Evolutionary conservation across 1,140 invertebrate genomes (phyloP), one percentile per base, ranked within the genome.

Genomic region (Thalassaphorura encarpata): DNA sequence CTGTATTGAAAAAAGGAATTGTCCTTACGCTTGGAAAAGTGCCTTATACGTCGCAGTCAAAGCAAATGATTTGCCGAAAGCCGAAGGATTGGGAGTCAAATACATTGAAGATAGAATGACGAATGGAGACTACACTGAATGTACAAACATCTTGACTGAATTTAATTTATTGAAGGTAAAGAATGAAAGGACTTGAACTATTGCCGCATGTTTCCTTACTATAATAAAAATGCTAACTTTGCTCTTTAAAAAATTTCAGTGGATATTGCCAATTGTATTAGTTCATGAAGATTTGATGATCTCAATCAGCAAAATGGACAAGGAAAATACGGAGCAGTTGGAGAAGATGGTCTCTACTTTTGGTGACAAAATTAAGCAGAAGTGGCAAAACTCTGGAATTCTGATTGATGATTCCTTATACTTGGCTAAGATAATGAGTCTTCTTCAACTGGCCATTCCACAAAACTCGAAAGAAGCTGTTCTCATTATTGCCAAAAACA

Each of bases 21-120:
- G 40, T 18, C 52, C 60, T 2, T 53, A 54, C 19, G 56, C 53
- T 21, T 62, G 55, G 56, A 52, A 48, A 55, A 27, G 51, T 46
- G 60, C 52, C 13, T 33, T 55, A 13, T 58, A 39, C 29, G 5
- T 62, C 2, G 40, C 60, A 19, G 19, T 19, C 1, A 52, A 55
- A 29, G 26, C 21, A 11, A 40, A 39, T 29, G 56, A 62, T 24
- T n/a, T 28, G 1, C 28, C 27, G 18, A 53, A 48, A 19, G 43
- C 39, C 6, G 40, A 62, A 29, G 28, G 31, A 18, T 49, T 62
- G 40, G 61, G 56, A 24, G 24, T 56, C 8, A 59, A 59, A 33
- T 62, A 48, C 28, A 39, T 51, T 19, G 24, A 55, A 29, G 42
- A 55, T 40, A 21, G 3, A 8, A 19, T 59, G 2, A 49, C 45